phyloP scores from a whole-genome alignment of 2,797 vertebrate species.

The Hydrolagus colliei region DNA sequence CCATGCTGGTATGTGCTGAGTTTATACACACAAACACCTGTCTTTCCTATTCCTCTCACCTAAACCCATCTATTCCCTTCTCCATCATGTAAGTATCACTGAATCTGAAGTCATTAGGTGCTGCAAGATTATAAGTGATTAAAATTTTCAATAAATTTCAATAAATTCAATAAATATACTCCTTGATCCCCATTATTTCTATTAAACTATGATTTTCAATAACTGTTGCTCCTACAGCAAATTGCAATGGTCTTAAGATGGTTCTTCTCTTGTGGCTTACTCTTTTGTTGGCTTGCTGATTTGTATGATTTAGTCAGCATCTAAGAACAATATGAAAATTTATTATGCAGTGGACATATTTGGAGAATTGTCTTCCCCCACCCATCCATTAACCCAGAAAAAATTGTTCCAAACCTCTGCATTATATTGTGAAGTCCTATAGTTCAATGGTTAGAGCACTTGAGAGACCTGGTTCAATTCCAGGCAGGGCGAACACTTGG shows the following conservation, averaged over 20 bases:
- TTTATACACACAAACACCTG: too few relatives aligned
- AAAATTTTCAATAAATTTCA: too few relatives aligned
- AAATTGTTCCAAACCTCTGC: conserved; percentile 4
- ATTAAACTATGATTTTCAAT: background rate
- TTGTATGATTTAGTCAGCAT: background rate
- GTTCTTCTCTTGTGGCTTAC: background rate
- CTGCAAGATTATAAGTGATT: too few relatives aligned
- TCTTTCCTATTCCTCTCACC: too few relatives aligned
- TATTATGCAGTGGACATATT: background rate
- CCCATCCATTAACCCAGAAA: conserved; percentile 34
- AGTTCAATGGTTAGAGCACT: too few relatives aligned
- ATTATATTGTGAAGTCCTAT: background rate
- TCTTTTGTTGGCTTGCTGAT: background rate
- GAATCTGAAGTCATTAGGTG: too few relatives aligned
- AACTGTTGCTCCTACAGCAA: background rate
- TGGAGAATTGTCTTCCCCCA: conserved; percentile 31
- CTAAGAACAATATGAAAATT: background rate
- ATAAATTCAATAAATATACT: background rate
- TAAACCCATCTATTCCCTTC: too few relatives aligned
- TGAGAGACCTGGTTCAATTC: too few relatives aligned
- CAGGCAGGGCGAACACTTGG: too few relatives aligned
- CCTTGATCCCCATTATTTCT: background rate
- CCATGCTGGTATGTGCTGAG: too few relatives aligned
- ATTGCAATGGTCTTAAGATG: background rate
- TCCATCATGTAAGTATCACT: too few relatives aligned